Evolutionary conservation across 2,113 vertebrate species (phyloP).

Genomic region (Aleadryas rufinucha): DNA sequence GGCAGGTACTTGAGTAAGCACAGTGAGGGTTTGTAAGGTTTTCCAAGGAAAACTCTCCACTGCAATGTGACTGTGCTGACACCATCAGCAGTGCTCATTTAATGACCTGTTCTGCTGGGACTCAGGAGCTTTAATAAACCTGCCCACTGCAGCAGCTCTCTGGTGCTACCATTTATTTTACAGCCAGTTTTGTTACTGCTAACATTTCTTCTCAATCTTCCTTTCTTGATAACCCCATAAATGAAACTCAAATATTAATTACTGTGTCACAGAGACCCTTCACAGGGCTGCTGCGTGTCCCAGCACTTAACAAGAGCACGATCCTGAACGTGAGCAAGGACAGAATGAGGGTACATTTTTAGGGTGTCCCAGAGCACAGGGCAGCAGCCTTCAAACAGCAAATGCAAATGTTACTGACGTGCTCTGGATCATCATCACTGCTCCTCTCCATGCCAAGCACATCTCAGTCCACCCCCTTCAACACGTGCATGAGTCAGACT

Average conservation of each 20-base stretch:
- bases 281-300: too few relatives aligned
- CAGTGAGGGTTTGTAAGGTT: background rate
- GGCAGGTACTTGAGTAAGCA: background rate
- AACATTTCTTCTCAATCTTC: background rate
- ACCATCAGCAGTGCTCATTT: background rate
- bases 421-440: too few relatives aligned
- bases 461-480: background rate
- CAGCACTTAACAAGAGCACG: accelerated
- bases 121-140: accelerated
- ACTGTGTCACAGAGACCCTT: background rate
- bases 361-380: accelerated
- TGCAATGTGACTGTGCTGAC: background rate
- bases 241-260: background rate
- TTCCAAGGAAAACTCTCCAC: background rate
- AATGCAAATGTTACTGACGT: background rate
- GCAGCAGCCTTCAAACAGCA: background rate
- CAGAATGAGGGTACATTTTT: background rate
- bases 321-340: background rate
- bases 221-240: background rate
- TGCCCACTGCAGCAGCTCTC: background rate
- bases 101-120: background rate
- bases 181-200: background rate
- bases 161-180: background rate
- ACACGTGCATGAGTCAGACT: accelerated
- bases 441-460: background rate